These are phyloP conservation scores for Gymnorhina tibicen DNA, from an alignment of 2,113 vertebrate species.

Conservation along the genomic window DNA sequence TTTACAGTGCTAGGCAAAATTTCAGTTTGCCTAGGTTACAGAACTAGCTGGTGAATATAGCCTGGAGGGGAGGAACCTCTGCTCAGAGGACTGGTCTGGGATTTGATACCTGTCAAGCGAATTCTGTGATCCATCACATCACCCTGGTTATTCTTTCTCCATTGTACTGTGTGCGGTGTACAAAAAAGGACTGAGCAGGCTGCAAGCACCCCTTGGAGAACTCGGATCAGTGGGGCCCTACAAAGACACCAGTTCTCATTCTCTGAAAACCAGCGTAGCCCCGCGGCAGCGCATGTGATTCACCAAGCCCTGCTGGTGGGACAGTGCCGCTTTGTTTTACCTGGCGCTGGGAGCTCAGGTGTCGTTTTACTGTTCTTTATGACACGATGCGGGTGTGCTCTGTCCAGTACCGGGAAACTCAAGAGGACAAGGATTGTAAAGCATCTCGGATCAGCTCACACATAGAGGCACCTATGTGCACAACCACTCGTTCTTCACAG, in stretches of 20 bases:
- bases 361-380: not conserved
- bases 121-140: not conserved
- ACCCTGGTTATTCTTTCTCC: not conserved
- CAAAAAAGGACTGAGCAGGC: not conserved
- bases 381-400: not conserved
- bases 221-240: not conserved
- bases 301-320: not conserved
- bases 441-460: not conserved
- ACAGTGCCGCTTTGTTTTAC: not conserved
- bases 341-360: not conserved
- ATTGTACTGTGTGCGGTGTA: rapidly evolving
- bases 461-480: not conserved
- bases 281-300: not conserved
- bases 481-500: not conserved
- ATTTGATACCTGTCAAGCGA: not conserved
- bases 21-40: not conserved
- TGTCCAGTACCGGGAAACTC: not conserved
- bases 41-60: not conserved
- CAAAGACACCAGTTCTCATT: not conserved
- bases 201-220: not conserved
- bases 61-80: not conserved
- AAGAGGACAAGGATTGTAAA: not conserved
- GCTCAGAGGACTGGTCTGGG: not conserved
- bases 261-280: not conserved
- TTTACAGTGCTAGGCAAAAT: not conserved